Evolutionary conservation across 1,140 invertebrate species (phyloP).

Genomic region (Drosophila paulistorum): DNA sequence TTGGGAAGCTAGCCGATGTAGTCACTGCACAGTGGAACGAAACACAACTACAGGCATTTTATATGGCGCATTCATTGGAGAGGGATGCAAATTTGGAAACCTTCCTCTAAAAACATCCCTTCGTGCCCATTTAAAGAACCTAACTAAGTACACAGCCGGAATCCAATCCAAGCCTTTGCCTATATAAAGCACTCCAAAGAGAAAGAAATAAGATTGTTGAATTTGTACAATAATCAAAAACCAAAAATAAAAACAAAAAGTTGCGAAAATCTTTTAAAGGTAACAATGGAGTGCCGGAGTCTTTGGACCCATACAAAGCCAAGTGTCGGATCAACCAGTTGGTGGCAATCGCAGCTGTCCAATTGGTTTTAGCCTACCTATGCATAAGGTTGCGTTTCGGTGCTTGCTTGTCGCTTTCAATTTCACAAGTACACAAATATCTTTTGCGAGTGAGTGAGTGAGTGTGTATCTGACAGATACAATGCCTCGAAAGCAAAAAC

Average conservation of each 20-base stretch:
- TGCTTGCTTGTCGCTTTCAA: slow-evolving; percentile 19
- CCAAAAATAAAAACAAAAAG: slow-evolving; percentile 16
- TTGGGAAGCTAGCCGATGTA: background rate
- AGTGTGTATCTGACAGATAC: slow-evolving; percentile 19
- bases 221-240: slow-evolving; percentile 68
- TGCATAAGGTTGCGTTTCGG: slow-evolving; percentile 50
- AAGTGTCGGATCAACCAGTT: slow-evolving; percentile 6
- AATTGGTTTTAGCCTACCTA: slow-evolving; percentile 70
- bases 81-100: no score
- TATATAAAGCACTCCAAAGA: slow-evolving; percentile 28
- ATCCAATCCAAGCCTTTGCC: slow-evolving; percentile 50
- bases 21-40: background rate
- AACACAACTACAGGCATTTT: background rate
- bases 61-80: background rate
- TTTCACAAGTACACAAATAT: slow-evolving; percentile 48
- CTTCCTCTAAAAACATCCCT: no score
- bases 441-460: slow-evolving; percentile 17
- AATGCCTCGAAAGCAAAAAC: slow-evolving; percentile 43
- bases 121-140: background rate
- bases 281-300: slow-evolving; percentile 54
- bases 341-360: slow-evolving; percentile 55
- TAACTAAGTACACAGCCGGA: background rate
- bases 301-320: no score
- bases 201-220: slow-evolving; percentile 60
- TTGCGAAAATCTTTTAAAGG: slow-evolving; percentile 67